Evolutionary conservation across 1,140 invertebrate species (phyloP).

Genomic region (Neodiprion pinetum): DNA sequence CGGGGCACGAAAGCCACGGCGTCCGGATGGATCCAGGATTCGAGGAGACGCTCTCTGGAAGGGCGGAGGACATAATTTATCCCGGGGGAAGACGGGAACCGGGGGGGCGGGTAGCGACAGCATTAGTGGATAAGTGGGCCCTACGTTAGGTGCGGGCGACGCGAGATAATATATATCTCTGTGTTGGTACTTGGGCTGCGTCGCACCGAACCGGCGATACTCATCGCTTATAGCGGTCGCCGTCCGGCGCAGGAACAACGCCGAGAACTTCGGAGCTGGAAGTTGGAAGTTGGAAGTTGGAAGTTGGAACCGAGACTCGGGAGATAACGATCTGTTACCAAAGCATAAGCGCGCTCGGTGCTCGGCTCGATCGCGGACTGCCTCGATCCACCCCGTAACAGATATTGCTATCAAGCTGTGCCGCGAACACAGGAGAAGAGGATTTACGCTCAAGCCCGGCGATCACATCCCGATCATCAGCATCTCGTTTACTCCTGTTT

Average conservation of each 20-base stretch:
- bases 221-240: background rate
- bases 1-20: background rate
- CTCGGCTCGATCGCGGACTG: no score
- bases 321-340: background rate
- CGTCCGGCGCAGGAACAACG: background rate
- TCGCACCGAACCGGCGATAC: background rate
- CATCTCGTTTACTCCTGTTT: no score
- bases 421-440: no score
- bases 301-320: background rate
- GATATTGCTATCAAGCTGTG: no score
- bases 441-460: no score
- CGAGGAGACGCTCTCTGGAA: background rate
- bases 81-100: background rate
- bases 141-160: background rate
- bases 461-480: no score
- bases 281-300: background rate
- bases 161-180: background rate
- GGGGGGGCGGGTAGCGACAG: background rate
- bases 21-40: background rate
- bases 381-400: no score
- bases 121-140: slow-evolving; percentile 2
- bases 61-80: slow-evolving; percentile 2
- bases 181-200: background rate
- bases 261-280: background rate
- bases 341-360: background rate